Base-by-base conservation (phyloP, 2,888 invertebrate species). In the Lymantria monacha region DNA sequence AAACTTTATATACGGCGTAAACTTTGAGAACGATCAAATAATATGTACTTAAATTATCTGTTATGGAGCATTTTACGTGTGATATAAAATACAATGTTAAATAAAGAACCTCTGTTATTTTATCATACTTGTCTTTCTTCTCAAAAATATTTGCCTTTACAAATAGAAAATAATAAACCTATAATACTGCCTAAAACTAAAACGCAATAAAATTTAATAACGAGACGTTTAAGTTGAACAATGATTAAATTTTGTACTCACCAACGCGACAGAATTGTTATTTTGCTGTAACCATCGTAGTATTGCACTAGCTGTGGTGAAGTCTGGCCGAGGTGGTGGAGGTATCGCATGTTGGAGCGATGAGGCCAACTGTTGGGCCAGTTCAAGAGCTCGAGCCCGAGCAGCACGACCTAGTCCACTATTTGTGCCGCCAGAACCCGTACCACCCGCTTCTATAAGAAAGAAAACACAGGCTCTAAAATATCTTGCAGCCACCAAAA, bases 281-380 rank as follows among this genome's bases (percentile, higher is more conserved):
- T 90, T 89, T 70, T 89, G 93, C 70, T 93, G 93, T 63, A 95
- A 87, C 95, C 95, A 95, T 49, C 94, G 90, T 51, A 94, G 79
- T 58, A 95, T 93, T 56, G 94, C 92, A 77, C 94, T 93, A 63
- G 92, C 91, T 46, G 94, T 93, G 68, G 93, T 92, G 72, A 93
- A 92, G 79, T 95, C 95, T 0, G 95, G 95, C 9, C 93, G 87
- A 13, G 94, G 93, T 7, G 94, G 94, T 44, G 93, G 93, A 43
- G 93, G 92, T 36, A 94, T 91, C 15, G 93, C 92, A 70, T 93
- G 93, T 82, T 94, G 94, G 54, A 95, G 92, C 1, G 94, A 93
- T 14, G 92, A 87, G 43, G 93, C 93, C 48, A 95, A 91, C 77
- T 93, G 93, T 80, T 92, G 93, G 0, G 94, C 93, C 56, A 95